Evolutionary conservation across 1,140 invertebrate species (phyloP), one percentile per base, ranked within the genome.

Genomic region (Piezodorus guildinii): DNA sequence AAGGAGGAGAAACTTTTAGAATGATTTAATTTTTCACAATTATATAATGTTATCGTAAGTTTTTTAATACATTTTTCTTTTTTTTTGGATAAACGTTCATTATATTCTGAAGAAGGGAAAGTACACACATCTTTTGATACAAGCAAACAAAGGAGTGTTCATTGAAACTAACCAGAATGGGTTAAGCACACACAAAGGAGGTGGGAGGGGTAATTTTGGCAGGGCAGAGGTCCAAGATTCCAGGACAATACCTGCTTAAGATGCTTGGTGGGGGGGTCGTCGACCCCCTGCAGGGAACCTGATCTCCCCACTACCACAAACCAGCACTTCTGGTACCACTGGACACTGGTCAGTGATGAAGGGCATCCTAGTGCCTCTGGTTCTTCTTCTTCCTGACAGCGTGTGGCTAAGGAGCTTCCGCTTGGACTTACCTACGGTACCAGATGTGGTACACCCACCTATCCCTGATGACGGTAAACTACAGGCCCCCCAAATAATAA

Each of bases 391-490:
- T 19, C 60, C 60, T 25, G 60, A 30, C 21, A 12, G 25, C 10
- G 49, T 9, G n/a, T 27, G 27, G 44, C 30, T 56, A 3, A 56
- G 23, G 52, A 56, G 52, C 52, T 56, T 56, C 23, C 17, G 23
- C 52, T 51, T 63, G 15, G 16, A 44, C 30, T 21, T 43, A 23
- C 49, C 49, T 34, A 45, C 27, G n/a, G 72, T 77, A 43, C 75
- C 76, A 10, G 73, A 74, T 56, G 69, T 74, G 3, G 27, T 76
- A 15, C 71, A 74, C 70, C 76, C 76, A 34, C 72, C 74, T 12
- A 65, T 77, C 27, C 75, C 76, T 5, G 73, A 75, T 60, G 69
- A 74, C 51, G 71, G 76, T 77, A 70, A 71, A 69, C 69, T 62
- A 46, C 17, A 62, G 44, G 52, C 19, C 58, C 51, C n/a, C 30